Percentiles rank a stretch among this genome's conserved stretches.
These are phyloP conservation scores for Pseudomugil gertrudae DNA, from an alignment of 2,797 vertebrate species.

Conservation along the genomic window DNA sequence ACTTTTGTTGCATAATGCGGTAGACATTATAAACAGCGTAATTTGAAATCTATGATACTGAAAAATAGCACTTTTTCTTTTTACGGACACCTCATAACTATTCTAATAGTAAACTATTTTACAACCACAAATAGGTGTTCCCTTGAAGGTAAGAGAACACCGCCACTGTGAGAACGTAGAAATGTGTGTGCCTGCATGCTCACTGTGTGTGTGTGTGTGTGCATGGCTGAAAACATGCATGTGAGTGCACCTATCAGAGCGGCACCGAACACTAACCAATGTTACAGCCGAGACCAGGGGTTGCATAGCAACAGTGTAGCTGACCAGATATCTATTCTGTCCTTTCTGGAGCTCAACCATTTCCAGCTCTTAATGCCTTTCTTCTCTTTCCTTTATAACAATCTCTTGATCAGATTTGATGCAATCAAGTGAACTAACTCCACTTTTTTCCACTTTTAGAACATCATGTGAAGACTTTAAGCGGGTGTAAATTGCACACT, in stretches of 20 bases:
- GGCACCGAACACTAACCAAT: constrained; percentile 67
- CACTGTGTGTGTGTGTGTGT: constrained; percentile 22
- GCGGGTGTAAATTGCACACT: constrained; percentile 14
- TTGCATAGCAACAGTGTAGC: constrained; percentile 86
- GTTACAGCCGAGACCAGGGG: constrained; percentile 71
- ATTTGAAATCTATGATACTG: constrained; percentile 1
- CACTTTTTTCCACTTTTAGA: constrained; percentile 32
- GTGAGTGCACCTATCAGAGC: constrained; percentile 58
- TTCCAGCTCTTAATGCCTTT: constrained; percentile 64
- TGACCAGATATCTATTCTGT: constrained; percentile 79
- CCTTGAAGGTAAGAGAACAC: constrained; percentile 50
- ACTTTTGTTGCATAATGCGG: neutral
- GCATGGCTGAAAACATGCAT: constrained; percentile 42
- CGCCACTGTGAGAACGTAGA: constrained; percentile 41
- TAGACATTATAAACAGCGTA: neutral
- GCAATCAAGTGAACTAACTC: constrained; percentile 35
- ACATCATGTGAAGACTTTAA: constrained; percentile 34
- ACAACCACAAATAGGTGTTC: constrained; percentile 16
- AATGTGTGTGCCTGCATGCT: constrained; percentile 19
- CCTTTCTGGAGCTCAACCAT: constrained; percentile 67
- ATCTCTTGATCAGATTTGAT: constrained; percentile 48
- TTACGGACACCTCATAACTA: constrained; percentile 4
- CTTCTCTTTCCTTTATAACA: constrained; percentile 57
- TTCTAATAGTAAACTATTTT: constrained; percentile 12
- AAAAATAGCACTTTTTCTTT: neutral